phyloP scores from a whole-genome alignment of 2,797 vertebrate species.

The Cacajao melanocephalus region DNA sequence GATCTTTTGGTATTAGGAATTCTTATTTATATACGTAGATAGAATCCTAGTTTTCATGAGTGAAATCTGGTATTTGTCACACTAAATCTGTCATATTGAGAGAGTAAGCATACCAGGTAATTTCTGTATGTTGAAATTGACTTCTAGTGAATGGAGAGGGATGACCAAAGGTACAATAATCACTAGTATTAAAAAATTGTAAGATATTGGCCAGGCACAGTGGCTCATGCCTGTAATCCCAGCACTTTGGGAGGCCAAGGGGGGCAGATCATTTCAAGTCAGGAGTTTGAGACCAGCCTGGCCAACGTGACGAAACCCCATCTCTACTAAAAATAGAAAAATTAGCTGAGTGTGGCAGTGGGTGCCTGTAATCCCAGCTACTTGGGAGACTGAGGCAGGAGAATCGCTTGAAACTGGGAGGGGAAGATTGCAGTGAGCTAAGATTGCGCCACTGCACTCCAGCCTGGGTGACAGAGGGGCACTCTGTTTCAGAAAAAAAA shows the following conservation, averaged over 20 bases:
- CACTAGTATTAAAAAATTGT: neutral
- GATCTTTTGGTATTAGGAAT: conserved; percentile 21
- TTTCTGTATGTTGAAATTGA: conserved; percentile 41
- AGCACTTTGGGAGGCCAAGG: neutral
- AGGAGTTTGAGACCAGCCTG: neutral
- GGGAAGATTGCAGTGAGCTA: neutral
- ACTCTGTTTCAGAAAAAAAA: neutral
- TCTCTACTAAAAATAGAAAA: neutral
- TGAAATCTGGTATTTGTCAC: conserved; percentile 34
- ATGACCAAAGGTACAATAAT: neutral
- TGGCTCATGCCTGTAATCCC: neutral
- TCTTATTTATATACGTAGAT: neutral
- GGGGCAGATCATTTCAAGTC: neutral
- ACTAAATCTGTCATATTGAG: neutral
- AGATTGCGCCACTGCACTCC: neutral
- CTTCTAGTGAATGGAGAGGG: neutral
- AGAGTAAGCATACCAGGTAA: neutral
- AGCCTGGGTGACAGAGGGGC: neutral
- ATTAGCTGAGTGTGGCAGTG: neutral
- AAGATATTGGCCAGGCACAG: neutral
- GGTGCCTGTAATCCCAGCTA: neutral
- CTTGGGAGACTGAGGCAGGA: neutral
- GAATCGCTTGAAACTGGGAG: neutral
- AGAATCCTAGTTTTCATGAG: conserved; percentile 37
- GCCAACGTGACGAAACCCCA: neutral